Evolutionary conservation across 2,797 vertebrate species (phyloP).

Genomic region (Molossus molossus): DNA sequence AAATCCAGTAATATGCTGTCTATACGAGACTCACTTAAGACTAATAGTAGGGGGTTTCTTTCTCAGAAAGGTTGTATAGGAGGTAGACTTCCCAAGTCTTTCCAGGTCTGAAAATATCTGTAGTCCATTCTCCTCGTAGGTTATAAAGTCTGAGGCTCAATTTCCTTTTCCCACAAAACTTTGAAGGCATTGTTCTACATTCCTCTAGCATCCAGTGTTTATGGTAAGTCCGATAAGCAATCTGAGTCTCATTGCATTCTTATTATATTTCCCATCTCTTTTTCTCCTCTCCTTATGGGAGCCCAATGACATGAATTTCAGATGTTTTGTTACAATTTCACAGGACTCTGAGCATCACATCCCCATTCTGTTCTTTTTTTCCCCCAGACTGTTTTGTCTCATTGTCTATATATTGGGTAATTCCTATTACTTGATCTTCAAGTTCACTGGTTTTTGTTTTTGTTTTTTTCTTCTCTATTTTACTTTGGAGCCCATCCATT

Average conservation of each 20-base stretch:
- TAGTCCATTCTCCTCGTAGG: neutral
- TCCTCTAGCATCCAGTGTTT: neutral
- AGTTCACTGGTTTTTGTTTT: neutral
- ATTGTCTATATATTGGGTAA: neutral
- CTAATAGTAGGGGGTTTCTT: neutral
- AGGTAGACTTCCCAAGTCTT: neutral
- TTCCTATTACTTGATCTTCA: neutral
- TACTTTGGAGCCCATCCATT: neutral
- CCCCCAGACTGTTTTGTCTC: neutral
- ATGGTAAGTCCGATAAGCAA: neutral
- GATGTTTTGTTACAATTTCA: neutral
- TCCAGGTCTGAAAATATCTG: neutral
- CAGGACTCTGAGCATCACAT: neutral
- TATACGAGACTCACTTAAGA: neutral
- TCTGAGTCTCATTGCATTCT: too few species aligned
- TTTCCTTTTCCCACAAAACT: neutral
- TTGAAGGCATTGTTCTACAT: neutral
- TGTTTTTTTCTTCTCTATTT: neutral
- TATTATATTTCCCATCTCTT: neutral
- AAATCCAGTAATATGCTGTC: neutral
- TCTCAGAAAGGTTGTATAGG: neutral
- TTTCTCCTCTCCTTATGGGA: neutral
- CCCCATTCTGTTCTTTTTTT: neutral
- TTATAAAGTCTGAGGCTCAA: neutral
- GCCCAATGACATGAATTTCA: neutral